These are phyloP conservation scores for Acromyrmex charruanus DNA, from an alignment of 1,140 invertebrate species.

Conservation along the genomic window DNA sequence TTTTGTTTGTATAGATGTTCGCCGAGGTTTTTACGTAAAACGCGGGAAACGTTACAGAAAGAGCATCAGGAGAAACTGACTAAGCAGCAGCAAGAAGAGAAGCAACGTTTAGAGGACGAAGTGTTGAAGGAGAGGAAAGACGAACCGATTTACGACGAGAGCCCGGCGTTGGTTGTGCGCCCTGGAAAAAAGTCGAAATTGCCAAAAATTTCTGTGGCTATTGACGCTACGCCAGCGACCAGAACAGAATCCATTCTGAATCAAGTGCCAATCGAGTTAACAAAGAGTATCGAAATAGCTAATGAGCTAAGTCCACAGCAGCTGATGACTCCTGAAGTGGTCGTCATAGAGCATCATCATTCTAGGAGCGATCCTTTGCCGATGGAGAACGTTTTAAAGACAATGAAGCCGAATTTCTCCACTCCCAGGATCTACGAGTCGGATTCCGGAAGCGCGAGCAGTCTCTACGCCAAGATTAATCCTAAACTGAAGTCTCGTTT, in stretches of 20 bases:
- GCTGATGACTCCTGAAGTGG: constrained; percentile 78
- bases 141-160: constrained; percentile 83
- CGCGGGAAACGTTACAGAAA: constrained; percentile 82
- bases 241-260: constrained; percentile 90
- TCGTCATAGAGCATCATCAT: constrained; percentile 89
- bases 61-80: constrained; percentile 85
- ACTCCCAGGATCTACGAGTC: constrained; percentile 81
- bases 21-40: constrained; percentile 88
- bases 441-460: constrained; percentile 83
- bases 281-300: constrained; percentile 82
- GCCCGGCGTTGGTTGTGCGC: constrained; percentile 85
- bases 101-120: constrained; percentile 80
- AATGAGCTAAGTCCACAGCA: constrained; percentile 59
- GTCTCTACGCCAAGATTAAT: constrained; percentile 85
- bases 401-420: constrained; percentile 76
- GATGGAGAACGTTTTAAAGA: constrained; percentile 79
- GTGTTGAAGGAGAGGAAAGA: constrained; percentile 81
- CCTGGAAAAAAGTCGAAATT: constrained; percentile 86
- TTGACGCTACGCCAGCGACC: constrained; percentile 91
- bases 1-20: constrained; percentile 86
- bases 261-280: constrained; percentile 91
- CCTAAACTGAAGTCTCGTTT: constrained; percentile 81
- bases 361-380: constrained; percentile 90
- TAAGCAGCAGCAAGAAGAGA: constrained; percentile 85
- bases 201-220: constrained; percentile 91